Percentiles rank a stretch among this genome's conserved stretches.
Conservation (phyloP, 1,140 invertebrate species). For the Dendrolimus kikuchii region DNA sequence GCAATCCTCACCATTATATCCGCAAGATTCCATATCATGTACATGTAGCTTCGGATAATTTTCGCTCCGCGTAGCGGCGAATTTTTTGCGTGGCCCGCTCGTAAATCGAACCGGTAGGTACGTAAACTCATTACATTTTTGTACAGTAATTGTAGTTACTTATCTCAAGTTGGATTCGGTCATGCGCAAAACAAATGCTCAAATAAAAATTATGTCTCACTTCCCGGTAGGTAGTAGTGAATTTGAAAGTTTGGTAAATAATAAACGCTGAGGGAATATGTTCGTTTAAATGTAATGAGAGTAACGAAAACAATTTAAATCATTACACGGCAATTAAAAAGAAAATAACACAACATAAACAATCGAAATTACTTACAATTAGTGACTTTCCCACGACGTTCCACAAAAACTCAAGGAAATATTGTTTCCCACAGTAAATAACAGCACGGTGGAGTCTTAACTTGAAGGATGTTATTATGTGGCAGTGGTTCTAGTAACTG, state of each 20-base stretch:
- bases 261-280: no score
- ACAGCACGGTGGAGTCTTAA: conserved; percentile 9
- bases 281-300: no score
- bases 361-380: conserved; percentile 16
- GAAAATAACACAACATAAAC: no score
- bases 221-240: no score
- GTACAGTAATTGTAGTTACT: background rate
- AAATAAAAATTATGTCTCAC: no score
- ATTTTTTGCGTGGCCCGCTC: conserved; percentile 57
- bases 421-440: conserved; percentile 11
- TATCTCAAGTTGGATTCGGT: background rate
- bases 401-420: conserved; percentile 15
- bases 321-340: no score
- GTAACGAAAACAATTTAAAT: no score
- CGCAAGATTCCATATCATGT: conserved; percentile 47
- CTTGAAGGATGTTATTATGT: conserved; percentile 12
- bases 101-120: conserved; percentile 61
- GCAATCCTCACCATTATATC: conserved; percentile 62
- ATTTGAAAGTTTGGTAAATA: no score
- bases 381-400: conserved; percentile 26
- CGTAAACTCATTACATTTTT: conserved; percentile 14
- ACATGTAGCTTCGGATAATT: conserved; percentile 25
- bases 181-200: no score
- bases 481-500: conserved; percentile 9
- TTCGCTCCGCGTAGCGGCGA: conserved; percentile 45